These are phyloP conservation scores for Tragelaphus imberbis DNA, from an alignment of 2,113 vertebrate species.

Conservation along the genomic window DNA sequence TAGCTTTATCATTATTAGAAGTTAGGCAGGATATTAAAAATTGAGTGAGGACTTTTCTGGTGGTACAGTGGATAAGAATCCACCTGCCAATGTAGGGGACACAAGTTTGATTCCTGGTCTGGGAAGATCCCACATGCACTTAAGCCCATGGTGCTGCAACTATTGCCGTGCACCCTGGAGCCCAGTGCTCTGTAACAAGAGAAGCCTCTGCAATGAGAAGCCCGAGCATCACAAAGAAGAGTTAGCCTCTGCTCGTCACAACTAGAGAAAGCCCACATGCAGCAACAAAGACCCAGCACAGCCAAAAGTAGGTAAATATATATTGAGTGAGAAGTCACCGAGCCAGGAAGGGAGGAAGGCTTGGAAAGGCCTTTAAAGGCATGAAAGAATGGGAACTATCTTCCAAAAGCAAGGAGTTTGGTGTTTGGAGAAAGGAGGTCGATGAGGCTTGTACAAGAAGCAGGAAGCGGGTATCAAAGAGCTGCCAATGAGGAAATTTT, in stretches of 20 bases:
- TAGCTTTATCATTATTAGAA: background rate
- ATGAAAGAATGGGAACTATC: background rate
- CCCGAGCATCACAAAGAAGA: background rate
- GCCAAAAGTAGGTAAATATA: background rate
- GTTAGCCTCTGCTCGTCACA: background rate
- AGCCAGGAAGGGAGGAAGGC: background rate
- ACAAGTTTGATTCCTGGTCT: background rate
- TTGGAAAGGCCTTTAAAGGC: background rate
- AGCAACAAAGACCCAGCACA: background rate
- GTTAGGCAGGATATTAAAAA: background rate
- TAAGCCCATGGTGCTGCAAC: background rate
- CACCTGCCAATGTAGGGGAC: background rate
- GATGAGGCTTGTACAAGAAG: background rate
- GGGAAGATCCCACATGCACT: background rate
- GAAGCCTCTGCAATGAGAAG: background rate
- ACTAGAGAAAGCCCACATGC: background rate
- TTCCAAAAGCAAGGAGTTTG: background rate
- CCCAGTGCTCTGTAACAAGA: background rate
- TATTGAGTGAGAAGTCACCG: background rate
- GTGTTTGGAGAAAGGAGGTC: background rate
- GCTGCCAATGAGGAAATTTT: background rate
- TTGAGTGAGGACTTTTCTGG: background rate
- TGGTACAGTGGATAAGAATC: background rate
- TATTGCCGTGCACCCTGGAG: background rate
- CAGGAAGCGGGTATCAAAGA: background rate